Evolutionary conservation across 1,140 invertebrate species (phyloP).

Genomic region (Myzus persicae): DNA sequence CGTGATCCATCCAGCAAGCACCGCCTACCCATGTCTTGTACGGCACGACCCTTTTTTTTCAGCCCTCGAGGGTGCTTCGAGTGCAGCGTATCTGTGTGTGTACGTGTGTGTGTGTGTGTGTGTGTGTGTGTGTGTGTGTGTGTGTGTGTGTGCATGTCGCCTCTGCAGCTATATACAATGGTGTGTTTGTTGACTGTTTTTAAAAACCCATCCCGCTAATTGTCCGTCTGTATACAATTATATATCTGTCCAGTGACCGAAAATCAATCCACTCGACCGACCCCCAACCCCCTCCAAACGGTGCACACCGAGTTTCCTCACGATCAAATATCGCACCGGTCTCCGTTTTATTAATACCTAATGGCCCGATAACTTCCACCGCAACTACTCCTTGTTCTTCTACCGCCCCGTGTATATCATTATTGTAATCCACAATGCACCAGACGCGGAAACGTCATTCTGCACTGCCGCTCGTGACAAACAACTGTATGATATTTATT

Average conservation of each 20-base stretch:
- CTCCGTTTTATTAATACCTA: conserved; percentile 32
- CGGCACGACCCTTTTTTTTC: background rate
- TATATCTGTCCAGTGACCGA: background rate
- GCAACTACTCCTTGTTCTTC: background rate
- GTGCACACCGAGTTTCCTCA: background rate
- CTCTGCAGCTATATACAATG: background rate
- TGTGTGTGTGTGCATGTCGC: conserved; percentile 1
- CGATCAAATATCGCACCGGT: background rate
- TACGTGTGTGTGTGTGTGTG: background rate
- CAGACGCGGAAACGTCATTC: background rate
- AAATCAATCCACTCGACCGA: conserved; percentile 18
- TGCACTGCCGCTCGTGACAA: background rate
- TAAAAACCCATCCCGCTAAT: conserved; percentile 53
- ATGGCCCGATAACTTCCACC: background rate
- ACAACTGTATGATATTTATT: background rate
- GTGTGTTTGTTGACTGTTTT: conserved; percentile 45
- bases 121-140: background rate
- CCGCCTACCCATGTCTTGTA: conserved; percentile 21
- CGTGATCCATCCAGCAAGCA: background rate
- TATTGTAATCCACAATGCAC: background rate
- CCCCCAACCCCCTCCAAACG: too few relatives aligned
- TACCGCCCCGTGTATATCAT: background rate
- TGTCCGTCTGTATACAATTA: conserved; percentile 16
- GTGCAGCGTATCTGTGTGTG: background rate
- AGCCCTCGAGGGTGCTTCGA: background rate